Percentiles rank a stretch among this genome's conserved stretches.
Evolutionary conservation across 2,888 invertebrate genomes (phyloP).

Genomic region (Coelinius sp.): DNA sequence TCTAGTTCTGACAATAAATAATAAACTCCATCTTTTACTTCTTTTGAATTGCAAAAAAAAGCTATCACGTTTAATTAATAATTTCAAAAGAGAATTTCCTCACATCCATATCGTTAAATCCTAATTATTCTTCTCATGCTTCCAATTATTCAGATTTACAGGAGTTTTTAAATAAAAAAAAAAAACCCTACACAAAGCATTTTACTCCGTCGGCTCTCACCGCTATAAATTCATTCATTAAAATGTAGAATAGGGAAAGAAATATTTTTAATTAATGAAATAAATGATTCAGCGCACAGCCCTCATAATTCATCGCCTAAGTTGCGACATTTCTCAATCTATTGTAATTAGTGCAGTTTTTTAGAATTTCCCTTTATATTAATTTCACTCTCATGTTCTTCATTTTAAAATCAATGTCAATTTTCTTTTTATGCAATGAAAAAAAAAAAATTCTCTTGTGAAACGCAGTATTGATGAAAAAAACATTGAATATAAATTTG

Average conservation of each 20-base stretch:
- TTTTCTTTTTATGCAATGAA: neutral
- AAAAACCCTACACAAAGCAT: neutral
- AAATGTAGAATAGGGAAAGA: neutral
- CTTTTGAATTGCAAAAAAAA: constrained; percentile 5
- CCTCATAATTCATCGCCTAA: neutral
- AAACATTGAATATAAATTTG: no score
- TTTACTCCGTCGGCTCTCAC: neutral
- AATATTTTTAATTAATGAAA: neutral
- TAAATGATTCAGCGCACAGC: neutral
- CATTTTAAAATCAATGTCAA: neutral
- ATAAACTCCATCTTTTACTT: neutral
- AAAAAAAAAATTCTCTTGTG: neutral
- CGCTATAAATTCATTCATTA: constrained; percentile 3
- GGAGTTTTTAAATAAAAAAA: constrained; percentile 21
- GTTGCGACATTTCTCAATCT: constrained; percentile 3
- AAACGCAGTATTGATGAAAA: neutral
- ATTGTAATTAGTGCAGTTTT: neutral
- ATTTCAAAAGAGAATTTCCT: neutral
- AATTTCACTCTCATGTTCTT: neutral
- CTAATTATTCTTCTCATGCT: neutral
- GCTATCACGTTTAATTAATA: constrained; percentile 14
- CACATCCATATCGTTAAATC: neutral
- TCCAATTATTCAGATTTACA: constrained; percentile 23
- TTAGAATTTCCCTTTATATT: neutral
- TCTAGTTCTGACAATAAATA: constrained; percentile 19